Base-by-base conservation (phyloP, 92 coral and sea anemone genomes). In the Epizoanthus ramosus region DNA sequence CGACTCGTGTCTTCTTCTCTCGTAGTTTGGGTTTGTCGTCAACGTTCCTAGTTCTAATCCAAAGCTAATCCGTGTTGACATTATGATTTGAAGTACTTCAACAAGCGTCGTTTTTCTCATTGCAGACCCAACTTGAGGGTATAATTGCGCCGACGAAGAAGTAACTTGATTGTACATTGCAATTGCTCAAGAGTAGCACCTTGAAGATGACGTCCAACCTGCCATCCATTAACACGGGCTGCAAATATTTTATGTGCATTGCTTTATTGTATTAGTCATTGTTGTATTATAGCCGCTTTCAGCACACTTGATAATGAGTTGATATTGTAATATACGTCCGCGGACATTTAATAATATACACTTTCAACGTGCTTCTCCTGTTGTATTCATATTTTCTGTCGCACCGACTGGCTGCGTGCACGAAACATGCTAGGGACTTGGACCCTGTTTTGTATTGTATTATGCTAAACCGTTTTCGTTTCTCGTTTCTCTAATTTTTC, bases 131-230 rank as follows among this genome's bases (percentile, higher is more conserved):
- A 58, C 98, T 95, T 16, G 98, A 95, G 65, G 98, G 98, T 31
- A 95, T 95, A 63, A 95, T 95, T 84, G 98, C 98, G 28, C 98
- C 98, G 50, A 93, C 98, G 18, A 95, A 95, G 93, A 95, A 95
- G 88, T 95, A 93, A 80, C 79, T 19, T 75, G 52, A 77, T 59
- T 77, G 71, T 61, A 60, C 54, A 12, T 50, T 50, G 16, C 54
- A 31, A 16, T 16, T 10, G 58, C 57, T 56, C 3, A n/a, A 57
- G 22, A 59, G 14, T 21, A 35, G 2, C 64, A 58, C n/a, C 10
- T 74, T 54, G 24, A n/a, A 75, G 35, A 63, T 24, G 75, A 8
- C 57, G 65, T 25, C 70, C 47, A 74, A 74, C 18, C 15, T 31
- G 60, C 5, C 80, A 31, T 24, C 37, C 50, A 31, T 12, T 66